Base-by-base conservation (phyloP, 1,140 invertebrate species). In the Hycleus cichorii region DNA sequence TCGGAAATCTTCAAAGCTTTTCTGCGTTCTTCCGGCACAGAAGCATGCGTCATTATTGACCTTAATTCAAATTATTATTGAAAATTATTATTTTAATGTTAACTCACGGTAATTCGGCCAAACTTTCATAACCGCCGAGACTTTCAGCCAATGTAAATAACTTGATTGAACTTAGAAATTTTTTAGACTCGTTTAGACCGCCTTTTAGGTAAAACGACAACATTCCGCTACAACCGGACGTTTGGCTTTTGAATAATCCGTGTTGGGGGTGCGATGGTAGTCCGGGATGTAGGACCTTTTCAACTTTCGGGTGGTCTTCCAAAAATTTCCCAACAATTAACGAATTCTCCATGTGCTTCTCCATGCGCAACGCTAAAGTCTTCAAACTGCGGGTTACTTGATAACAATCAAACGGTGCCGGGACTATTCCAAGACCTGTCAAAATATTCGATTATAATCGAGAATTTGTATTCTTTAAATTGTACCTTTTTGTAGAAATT, bases 391-490 rank as follows among this genome's bases (percentile, higher is more conserved):
- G 84, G 69, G 93, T 95, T 0, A 97, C 92, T 69, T 96, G 76
- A 70, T 86, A 93, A 72, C 95, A 97, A 74, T 99, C 97, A 72
- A 97, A 97, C 0, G 97, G 94, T 0, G 95, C 95, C 7, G 97
- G 95, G 3, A 98, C 87, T 47, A 91, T 83, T 43, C 95, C 95
- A 44, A 10, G 52, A 51, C 6, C 18, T 47, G 4, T 47, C 1
- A 12, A 47, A 18, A 18, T 18, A 18, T 18, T 18, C 18, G 18
- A 18, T 18, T 18, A 18, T 1, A 18, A 18, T 18, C 12, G 39
- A 32, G 5, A 27, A 10, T 8, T 42, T 40, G 3, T 5, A 43
- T 3, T 25, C 49, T 48, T 40, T 69, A 72, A 27, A 18, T 39
- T 76, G 18, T 79, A 94, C 92, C 81, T 72, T 97, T 95, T 82